A percentile compares a stretch with the other conserved stretches of the same genome.
Conservation (phyloP, 2,113 vertebrate genomes). For the Eudyptes chrysolophus region DNA sequence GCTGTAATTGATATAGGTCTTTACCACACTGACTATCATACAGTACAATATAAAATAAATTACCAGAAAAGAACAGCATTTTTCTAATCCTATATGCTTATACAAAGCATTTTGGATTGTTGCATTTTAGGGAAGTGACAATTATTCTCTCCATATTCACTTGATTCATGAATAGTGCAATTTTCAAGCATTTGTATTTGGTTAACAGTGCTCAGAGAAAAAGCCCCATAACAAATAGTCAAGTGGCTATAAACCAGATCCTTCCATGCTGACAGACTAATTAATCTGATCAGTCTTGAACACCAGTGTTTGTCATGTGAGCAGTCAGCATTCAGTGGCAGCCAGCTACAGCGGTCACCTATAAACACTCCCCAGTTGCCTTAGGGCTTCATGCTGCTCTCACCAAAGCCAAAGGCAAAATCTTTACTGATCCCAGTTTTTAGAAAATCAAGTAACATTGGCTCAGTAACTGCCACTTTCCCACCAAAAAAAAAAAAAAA, state of each 20-base stretch:
- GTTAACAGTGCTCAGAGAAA: slow-evolving; percentile 32
- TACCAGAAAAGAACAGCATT: slow-evolving; percentile 42
- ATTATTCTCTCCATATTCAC: slow-evolving; percentile 42
- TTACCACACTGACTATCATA: slow-evolving; percentile 32
- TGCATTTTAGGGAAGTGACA: slow-evolving; percentile 44
- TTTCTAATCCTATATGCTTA: slow-evolving; percentile 48
- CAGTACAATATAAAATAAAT: slow-evolving; percentile 59
- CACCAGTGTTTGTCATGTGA: not conserved
- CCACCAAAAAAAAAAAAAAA: not conserved
- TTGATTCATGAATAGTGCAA: slow-evolving; percentile 48
- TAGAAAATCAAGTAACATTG: not conserved
- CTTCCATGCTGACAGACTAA: slow-evolving; percentile 51
- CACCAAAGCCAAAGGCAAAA: not conserved
- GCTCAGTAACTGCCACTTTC: not conserved
- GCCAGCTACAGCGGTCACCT: not conserved
- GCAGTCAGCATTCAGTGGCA: not conserved
- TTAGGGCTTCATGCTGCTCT: not conserved
- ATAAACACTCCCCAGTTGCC: not conserved
- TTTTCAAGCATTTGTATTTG: slow-evolving; percentile 51
- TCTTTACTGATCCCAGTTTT: not conserved
- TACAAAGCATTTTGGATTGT: slow-evolving; percentile 39
- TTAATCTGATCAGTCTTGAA: slow-evolving; percentile 46
- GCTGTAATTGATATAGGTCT: slow-evolving; percentile 50
- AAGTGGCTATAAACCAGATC: slow-evolving; percentile 49
- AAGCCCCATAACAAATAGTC: slow-evolving; percentile 14